A percentile compares a stretch with the other conserved stretches of the same genome.
Evolutionary conservation across 2,797 vertebrate genomes (phyloP).

Genomic region (Fringilla coelebs): DNA sequence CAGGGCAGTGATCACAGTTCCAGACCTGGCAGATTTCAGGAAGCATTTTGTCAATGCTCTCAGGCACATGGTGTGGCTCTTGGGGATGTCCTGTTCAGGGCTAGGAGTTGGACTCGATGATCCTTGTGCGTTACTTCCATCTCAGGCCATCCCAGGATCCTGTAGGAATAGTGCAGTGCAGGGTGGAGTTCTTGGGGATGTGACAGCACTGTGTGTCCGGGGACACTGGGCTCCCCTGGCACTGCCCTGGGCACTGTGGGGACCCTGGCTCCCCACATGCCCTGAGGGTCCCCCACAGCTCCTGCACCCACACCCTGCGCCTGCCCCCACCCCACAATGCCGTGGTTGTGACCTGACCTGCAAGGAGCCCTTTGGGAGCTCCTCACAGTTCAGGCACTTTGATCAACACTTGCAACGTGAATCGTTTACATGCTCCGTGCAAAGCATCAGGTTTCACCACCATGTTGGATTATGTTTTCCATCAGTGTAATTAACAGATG

Average conservation of each 20-base stretch:
- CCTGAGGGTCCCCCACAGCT: accelerated
- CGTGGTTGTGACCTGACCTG: accelerated
- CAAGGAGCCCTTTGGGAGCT: not conserved
- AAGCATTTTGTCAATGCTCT: not conserved
- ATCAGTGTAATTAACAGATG: not conserved
- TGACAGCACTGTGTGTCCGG: accelerated
- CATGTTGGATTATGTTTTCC: not conserved
- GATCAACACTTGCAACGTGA: accelerated
- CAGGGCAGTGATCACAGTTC: not conserved
- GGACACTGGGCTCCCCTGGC: not conserved
- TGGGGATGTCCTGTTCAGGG: not conserved
- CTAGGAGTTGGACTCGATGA: not conserved
- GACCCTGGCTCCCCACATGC: accelerated
- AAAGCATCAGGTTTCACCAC: not conserved
- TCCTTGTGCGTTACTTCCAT: not conserved
- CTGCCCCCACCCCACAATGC: accelerated
- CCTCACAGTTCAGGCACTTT: accelerated
- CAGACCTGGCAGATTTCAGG: not conserved
- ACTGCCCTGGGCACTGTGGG: accelerated
- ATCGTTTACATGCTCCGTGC: not conserved
- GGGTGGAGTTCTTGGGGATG: not conserved
- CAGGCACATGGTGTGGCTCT: not conserved
- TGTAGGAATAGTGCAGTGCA: not conserved
- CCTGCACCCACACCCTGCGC: accelerated
- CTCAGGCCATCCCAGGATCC: accelerated